Conservation (phyloP, 2,888 invertebrate genomes). For the Chloromyia formosa region DNA sequence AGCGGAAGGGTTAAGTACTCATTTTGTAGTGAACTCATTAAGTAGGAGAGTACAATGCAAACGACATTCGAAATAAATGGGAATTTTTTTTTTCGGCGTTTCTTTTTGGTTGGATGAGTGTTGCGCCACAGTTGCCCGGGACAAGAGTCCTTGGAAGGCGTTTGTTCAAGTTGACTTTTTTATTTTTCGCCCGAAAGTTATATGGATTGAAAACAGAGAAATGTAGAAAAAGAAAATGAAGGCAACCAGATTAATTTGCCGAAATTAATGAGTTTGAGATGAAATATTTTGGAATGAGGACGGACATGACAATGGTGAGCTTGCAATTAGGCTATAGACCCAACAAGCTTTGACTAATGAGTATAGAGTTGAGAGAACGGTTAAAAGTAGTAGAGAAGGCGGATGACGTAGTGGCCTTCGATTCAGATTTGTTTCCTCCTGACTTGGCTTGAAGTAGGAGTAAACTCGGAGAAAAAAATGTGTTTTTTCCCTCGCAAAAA, state of each 20-base stretch:
- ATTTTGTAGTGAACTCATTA: slow-evolving; percentile 44
- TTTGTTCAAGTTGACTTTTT: not conserved
- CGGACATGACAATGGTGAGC: too few species aligned
- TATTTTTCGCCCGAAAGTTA: slow-evolving; percentile 13
- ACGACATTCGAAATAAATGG: slow-evolving; percentile 41
- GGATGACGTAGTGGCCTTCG: too few species aligned
- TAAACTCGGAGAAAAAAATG: too few species aligned
- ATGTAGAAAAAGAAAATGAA: not conserved
- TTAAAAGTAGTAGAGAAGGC: too few species aligned
- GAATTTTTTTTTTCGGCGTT: slow-evolving; percentile 16
- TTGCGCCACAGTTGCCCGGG: not conserved
- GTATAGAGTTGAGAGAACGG: too few species aligned
- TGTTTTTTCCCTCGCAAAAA: too few species aligned
- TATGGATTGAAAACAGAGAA: slow-evolving; percentile 34
- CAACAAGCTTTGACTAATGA: too few species aligned
- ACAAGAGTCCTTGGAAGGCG: not conserved
- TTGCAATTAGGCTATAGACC: too few species aligned
- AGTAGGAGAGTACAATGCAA: slow-evolving; percentile 43
- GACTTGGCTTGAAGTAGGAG: too few species aligned
- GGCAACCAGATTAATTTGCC: slow-evolving; percentile 30
- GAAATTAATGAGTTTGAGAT: slow-evolving; percentile 35
- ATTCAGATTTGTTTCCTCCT: too few species aligned
- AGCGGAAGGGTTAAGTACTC: slow-evolving; percentile 43
- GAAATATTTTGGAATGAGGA: not conserved
- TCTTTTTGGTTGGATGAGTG: slow-evolving; percentile 16